phyloP scores from a whole-genome alignment of 1,140 invertebrate species.

The Saccostrea glomerata region DNA sequence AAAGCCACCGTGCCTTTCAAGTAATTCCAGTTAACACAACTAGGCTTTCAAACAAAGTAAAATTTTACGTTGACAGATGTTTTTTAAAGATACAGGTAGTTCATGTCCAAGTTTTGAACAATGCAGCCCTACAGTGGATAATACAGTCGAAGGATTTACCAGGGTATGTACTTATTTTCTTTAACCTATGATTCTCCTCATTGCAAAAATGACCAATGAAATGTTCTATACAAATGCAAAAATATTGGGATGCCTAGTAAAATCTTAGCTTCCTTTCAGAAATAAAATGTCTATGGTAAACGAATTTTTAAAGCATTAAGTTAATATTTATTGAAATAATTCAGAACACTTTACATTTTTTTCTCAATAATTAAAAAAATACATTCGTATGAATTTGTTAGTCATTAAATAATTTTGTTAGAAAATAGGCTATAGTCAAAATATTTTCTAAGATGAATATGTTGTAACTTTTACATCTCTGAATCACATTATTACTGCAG shows the following conservation, averaged over 20 bases:
- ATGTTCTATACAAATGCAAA: neutral
- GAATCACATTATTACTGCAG: no score
- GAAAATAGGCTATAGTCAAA: no score
- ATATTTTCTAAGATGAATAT: no score
- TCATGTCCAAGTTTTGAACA: neutral
- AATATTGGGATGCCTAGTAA: neutral
- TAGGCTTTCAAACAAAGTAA: neutral
- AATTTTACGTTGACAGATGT: no score
- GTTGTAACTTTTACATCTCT: no score
- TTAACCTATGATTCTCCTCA: neutral
- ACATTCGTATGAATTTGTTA: no score
- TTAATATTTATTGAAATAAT: no score
- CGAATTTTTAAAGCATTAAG: no score
- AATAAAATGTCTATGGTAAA: no score
- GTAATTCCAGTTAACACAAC: neutral
- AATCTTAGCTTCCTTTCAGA: neutral
- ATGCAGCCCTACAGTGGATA: neutral
- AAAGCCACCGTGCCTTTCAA: neutral
- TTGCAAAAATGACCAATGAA: neutral
- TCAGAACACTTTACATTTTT: no score
- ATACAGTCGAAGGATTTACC: neutral
- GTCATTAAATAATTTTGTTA: no score
- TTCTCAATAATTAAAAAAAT: no score
- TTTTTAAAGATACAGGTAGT: neutral
- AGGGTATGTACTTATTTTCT: neutral